Evolutionary conservation across 2,888 invertebrate species (phyloP), one percentile per base, ranked within the genome.

Genomic region (Steinernema scapterisci): DNA sequence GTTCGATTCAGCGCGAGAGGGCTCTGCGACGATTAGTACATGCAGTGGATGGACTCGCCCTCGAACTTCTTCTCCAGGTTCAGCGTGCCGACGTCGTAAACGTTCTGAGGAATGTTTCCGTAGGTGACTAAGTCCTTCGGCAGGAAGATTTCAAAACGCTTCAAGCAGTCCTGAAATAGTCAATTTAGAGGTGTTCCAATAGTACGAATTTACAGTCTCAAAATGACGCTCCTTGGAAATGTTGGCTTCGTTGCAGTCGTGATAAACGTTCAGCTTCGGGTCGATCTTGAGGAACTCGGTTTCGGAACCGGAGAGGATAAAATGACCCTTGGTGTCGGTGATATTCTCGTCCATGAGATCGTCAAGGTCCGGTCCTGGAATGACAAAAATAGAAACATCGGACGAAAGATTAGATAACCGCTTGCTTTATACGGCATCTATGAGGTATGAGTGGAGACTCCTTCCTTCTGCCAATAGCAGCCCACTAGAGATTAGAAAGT

Each of bases 231-330:
- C 63, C 38, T 63, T 63, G 11, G 63, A 63, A 5, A 63, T 63
- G 31, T 63, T 63, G 63, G 63, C 63, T 19, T 63, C 31, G 63
- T 63, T 63, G 38, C 63, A 63, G 63, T 63, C 63, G 63, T 63
- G 63, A 13, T 63, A 63, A 2, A 63, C 63, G 63, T 63, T 63
- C 16, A 63, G 63, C 38, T 63, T 63, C 1, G 63, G 63, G 63
- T 63, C 63, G 63, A 63, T 63, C 9, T 21, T 63, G 31, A 63
- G 63, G 16, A 63, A 63, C 31, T 63, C 63, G 19, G 63, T 63
- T 31, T 63, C 63, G 13, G 63, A 63, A 6, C 63, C 63, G 16
- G 63, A 31, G 6, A 63, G 31, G 3, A n/a, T 3, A 16, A 63
- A 63, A 3, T n/a, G 63, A 7, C 63, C 63, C 16, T 63, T 63